These are phyloP conservation scores for Leptinotarsa texana DNA, from an alignment of 1,140 invertebrate species.

Conservation along the genomic window DNA sequence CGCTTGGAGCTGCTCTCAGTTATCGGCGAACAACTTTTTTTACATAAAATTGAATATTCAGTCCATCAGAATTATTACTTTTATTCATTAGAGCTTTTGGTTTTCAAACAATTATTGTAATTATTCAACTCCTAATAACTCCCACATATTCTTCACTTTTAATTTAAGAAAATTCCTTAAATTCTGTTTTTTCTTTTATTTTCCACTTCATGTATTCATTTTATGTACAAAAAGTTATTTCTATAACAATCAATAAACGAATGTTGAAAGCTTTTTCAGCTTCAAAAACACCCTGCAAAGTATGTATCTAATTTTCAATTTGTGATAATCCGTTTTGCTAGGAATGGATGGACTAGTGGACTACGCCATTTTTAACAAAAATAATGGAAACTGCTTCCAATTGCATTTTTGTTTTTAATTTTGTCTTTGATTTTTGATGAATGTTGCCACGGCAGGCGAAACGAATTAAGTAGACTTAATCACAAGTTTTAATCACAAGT, in stretches of 20 bases:
- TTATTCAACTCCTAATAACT: no score
- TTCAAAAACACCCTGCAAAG: not conserved
- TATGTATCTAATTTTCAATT: slow-evolving; percentile 6
- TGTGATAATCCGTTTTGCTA: not conserved
- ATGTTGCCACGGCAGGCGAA: not conserved
- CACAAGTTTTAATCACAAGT: not conserved
- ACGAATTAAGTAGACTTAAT: not conserved
- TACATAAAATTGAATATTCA: slow-evolving; percentile 16
- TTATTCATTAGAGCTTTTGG: not conserved
- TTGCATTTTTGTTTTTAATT: not conserved
- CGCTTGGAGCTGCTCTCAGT: slow-evolving; percentile 19
- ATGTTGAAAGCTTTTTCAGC: not conserved
- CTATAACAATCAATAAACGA: not conserved
- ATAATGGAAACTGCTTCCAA: slow-evolving; percentile 3
- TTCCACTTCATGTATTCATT: not conserved
- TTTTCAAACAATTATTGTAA: not conserved
- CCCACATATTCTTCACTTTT: no score
- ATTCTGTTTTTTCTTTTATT: no score
- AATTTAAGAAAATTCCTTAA: no score
- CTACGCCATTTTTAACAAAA: not conserved
- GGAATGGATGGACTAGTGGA: not conserved
- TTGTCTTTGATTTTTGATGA: not conserved
- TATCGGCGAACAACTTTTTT: slow-evolving; percentile 20
- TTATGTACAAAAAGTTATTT: slow-evolving; percentile 4
- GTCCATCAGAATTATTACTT: not conserved